Evolutionary conservation across 2,888 invertebrate species (phyloP).

Genomic region (Palloptera scutellata): DNA sequence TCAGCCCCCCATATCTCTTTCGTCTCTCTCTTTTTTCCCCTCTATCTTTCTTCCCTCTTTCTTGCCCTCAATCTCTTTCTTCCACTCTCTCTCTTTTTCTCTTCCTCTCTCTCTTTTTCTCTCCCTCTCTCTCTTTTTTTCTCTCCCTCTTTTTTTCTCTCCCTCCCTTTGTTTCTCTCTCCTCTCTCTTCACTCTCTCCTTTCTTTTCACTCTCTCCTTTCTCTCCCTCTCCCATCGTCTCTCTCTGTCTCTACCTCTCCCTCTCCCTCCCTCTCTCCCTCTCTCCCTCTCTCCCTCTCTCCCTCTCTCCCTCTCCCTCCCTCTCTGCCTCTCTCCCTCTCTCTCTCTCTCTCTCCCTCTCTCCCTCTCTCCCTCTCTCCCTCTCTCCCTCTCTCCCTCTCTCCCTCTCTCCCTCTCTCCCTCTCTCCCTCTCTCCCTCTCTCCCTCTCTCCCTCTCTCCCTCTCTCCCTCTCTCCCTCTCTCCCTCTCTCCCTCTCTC

Average conservation of each 20-base stretch:
- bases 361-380: too few species aligned
- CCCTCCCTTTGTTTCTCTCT: too few species aligned
- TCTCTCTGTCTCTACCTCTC: background rate
- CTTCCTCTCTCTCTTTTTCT: background rate
- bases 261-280: background rate
- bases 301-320: too few species aligned
- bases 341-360: too few species aligned
- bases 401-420: background rate
- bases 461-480: background rate
- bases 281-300: background rate
- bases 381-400: background rate
- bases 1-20: too few species aligned
- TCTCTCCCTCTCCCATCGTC: background rate
- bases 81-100: background rate
- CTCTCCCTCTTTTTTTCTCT: too few species aligned
- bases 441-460: background rate
- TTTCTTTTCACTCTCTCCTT: background rate
- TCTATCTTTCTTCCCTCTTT: too few species aligned
- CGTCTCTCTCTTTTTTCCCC: too few species aligned
- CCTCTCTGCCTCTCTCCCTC: too few species aligned
- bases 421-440: background rate
- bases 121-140: too few species aligned
- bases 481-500: background rate
- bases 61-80: too few species aligned
- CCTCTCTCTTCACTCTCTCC: background rate